Conservation (phyloP, 2,888 invertebrate genomes). For the Andrena minutula region DNA sequence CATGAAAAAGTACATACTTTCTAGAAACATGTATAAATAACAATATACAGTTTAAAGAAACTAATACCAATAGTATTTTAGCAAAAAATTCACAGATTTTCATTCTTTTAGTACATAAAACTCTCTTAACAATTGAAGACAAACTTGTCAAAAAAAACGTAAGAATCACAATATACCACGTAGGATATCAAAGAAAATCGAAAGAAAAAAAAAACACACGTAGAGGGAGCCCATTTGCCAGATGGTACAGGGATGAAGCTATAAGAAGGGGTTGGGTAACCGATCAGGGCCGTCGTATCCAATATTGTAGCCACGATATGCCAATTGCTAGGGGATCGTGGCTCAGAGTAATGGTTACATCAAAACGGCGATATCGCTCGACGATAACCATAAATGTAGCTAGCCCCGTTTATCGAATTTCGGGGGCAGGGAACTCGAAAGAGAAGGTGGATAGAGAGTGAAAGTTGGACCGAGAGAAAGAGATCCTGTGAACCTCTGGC, state of each 20-base stretch:
- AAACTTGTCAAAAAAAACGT: no score
- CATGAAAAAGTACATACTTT: no score
- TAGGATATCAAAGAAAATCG: background rate
- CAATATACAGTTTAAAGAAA: no score
- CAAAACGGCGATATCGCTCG: constrained; percentile 1
- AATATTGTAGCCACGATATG: constrained; percentile 33
- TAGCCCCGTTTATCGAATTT: constrained; percentile 53
- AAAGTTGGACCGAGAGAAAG: constrained; percentile 58
- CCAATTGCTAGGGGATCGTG: constrained; percentile 11
- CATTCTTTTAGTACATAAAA: no score
- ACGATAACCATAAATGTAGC: constrained; percentile 51
- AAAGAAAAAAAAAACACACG: background rate
- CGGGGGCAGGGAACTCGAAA: constrained; percentile 39
- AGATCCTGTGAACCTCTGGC: constrained; percentile 76
- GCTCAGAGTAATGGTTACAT: background rate
- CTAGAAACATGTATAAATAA: no score
- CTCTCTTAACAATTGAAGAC: no score
- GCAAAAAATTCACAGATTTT: no score
- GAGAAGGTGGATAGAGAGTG: constrained; percentile 51
- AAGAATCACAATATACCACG: no score
- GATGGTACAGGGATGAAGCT: constrained; percentile 25
- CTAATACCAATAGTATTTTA: no score
- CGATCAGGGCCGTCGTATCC: constrained; percentile 67
- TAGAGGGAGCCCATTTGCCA: constrained; percentile 2
- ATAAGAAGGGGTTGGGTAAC: constrained; percentile 47